These are phyloP conservation scores for Drosophila nr. perissopoda DNA, from an alignment of 2,888 invertebrate genomes.

Conservation along the genomic window DNA sequence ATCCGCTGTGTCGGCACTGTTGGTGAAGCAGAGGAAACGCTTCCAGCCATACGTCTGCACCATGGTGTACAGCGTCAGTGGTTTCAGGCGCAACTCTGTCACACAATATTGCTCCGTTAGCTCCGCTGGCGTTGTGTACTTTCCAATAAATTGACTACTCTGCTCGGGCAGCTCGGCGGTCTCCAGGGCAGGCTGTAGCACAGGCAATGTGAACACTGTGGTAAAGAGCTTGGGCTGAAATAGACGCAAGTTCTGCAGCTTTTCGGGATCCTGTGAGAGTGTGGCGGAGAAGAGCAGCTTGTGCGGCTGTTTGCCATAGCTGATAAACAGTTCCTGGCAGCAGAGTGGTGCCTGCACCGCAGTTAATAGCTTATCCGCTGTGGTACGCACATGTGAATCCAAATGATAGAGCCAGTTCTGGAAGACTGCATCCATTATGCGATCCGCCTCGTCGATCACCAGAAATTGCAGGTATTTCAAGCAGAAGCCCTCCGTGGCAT, in stretches of 20 bases:
- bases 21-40: constrained; percentile 95
- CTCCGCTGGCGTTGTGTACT: constrained; percentile 93
- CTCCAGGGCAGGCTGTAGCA: constrained; percentile 38
- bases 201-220: constrained; percentile 86
- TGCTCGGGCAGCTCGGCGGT: constrained; percentile 36
- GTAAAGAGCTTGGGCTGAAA: constrained; percentile 97
- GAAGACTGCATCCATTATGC: constrained; percentile 95
- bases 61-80: constrained; percentile 91
- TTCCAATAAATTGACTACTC: constrained; percentile 88
- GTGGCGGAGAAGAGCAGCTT: constrained; percentile 99
- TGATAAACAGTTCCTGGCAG: constrained; percentile 75
- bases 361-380: constrained; percentile 86
- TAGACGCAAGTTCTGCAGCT: constrained; percentile 93
- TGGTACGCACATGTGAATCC: constrained; percentile 88
- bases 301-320: constrained; percentile 87
- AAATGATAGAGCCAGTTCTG: constrained; percentile 95
- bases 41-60: constrained; percentile 88
- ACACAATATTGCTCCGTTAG: constrained; percentile 89
- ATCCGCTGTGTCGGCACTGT: constrained; percentile 89
- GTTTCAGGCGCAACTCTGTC: constrained; percentile 90
- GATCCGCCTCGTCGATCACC: constrained; percentile 98
- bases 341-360: constrained; percentile 84
- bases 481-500: constrained; percentile 92
- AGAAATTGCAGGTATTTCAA: constrained; percentile 90
- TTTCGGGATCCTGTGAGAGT: constrained; percentile 97